phyloP scores from a whole-genome alignment of 2,797 vertebrate genomes.

The Protonibea diacanthus region DNA sequence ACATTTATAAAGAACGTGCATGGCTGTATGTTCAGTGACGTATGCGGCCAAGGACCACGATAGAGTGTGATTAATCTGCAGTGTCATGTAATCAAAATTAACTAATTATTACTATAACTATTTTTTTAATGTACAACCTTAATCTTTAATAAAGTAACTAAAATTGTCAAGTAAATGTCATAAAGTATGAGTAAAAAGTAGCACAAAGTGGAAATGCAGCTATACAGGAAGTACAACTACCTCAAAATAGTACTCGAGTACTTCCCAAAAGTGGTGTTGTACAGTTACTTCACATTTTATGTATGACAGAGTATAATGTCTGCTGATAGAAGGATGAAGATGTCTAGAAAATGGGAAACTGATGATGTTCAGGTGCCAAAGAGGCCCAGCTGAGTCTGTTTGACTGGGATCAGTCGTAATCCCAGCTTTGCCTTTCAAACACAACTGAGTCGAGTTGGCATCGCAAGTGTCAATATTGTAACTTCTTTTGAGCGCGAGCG shows the following conservation, averaged over 20 bases:
- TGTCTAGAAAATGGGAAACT: not conserved
- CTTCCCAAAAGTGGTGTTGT: not conserved
- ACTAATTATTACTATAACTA: too few species aligned
- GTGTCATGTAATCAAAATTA: too few species aligned
- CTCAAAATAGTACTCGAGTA: not conserved
- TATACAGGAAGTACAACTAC: too few species aligned
- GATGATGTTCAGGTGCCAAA: constrained; percentile 8
- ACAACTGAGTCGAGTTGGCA: constrained; percentile 3
- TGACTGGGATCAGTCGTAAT: constrained; percentile 38
- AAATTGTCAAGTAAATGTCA: not conserved
- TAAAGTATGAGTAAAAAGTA: not conserved
- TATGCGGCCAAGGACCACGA: too few species aligned
- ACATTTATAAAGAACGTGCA: too few species aligned
- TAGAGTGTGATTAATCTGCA: too few species aligned
- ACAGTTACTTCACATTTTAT: not conserved
- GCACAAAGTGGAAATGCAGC: too few species aligned
- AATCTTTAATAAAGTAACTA: not conserved
- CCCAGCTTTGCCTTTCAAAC: constrained; percentile 19
- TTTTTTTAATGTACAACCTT: not conserved
- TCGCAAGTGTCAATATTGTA: constrained; percentile 21
- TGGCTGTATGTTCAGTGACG: too few species aligned
- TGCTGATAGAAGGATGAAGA: not conserved
- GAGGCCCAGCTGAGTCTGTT: constrained; percentile 57
- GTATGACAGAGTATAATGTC: not conserved
- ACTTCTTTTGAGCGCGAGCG: not conserved